phyloP scores from a whole-genome alignment of 2,797 vertebrate species.

The Clarias fuscus region DNA sequence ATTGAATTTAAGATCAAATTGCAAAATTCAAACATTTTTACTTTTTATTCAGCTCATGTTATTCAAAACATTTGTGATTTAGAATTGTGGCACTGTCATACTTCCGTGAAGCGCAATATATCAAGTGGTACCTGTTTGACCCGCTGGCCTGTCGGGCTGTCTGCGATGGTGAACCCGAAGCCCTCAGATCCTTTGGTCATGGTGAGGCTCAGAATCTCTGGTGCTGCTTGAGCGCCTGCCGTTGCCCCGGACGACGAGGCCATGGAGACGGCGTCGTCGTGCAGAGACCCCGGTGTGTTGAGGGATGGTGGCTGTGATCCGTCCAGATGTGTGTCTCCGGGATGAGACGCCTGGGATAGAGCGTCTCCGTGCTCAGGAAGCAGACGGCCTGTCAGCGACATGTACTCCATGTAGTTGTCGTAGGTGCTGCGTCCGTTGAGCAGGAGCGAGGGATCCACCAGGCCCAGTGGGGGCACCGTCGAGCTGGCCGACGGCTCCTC shows the following conservation, averaged over 20 bases:
- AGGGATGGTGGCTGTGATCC: constrained; percentile 88
- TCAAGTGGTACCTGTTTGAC: constrained; percentile 84
- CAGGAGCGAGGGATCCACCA: constrained; percentile 90
- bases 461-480: constrained; percentile 88
- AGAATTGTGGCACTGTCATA: no score
- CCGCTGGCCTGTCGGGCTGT: constrained; percentile 97
- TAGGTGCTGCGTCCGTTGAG: constrained; percentile 96
- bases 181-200: constrained; percentile 98
- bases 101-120: neutral
- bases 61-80: no score
- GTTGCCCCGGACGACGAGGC: constrained; percentile 92
- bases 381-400: constrained; percentile 95
- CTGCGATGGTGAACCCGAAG: constrained; percentile 98
- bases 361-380: constrained; percentile 87
- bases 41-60: no score
- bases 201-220: constrained; percentile 95
- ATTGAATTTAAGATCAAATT: no score
- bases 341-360: constrained; percentile 83
- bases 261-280: constrained; percentile 95
- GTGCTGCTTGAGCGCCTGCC: constrained; percentile 76
- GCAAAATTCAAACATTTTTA: no score
- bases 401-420: constrained; percentile 98
- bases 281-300: constrained; percentile 73
- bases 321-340: constrained; percentile 92
- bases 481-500: constrained; percentile 85